Base-by-base conservation (phyloP, 2,797 vertebrate species). In the Platyrinchus mystaceus region DNA sequence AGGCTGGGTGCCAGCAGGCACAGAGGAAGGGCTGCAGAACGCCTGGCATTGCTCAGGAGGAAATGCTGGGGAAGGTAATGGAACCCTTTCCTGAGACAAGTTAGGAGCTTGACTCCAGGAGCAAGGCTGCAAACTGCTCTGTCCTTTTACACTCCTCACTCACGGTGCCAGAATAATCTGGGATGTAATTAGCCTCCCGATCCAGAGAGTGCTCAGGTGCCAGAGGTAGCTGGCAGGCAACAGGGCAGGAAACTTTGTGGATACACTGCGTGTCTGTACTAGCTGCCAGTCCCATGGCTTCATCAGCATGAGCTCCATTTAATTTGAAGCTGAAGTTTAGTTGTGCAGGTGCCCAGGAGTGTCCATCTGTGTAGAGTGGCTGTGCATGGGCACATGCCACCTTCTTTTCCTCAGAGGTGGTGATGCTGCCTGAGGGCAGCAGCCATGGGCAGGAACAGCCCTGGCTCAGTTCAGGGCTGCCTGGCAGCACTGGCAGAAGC, bases 301-400 rank as follows among this genome's bases (percentile, higher is more conserved):
- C 44, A 47, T 55, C 53, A 70, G n/a, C 44, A 34, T 8, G 49
- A 67, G 8, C 41, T 75, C 28, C 8, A 9, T 12, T 64, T 74
- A 28, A 17, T n/a, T 23, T 19, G 6, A 67, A 76, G 28, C 50
- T 46, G 50, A 14, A 32, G 23, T 11, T 36, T 3, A 27, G 49
- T 27, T 43, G 19, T 64, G 63, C 46, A 60, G 75, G 34, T 27
- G 52, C 50, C 50, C 50, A 52, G 2, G 17, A 18, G 28, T 52
- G 50, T 10, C 28, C 50, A 30, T 30, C 28, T 52, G 50, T 52
- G 17, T 7, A 12, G 20, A 0, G 17, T 9, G 34, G 70, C 37
- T 1, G 0, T 50, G 26, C 34, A 10, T 9, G 0, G 1, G 27
- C 28, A 9, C 2, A 0, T 0, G 9, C 11, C 0, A 0, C 12